Base-by-base conservation (phyloP, 2,888 invertebrate species). In the Willowsia nigromaculata region DNA sequence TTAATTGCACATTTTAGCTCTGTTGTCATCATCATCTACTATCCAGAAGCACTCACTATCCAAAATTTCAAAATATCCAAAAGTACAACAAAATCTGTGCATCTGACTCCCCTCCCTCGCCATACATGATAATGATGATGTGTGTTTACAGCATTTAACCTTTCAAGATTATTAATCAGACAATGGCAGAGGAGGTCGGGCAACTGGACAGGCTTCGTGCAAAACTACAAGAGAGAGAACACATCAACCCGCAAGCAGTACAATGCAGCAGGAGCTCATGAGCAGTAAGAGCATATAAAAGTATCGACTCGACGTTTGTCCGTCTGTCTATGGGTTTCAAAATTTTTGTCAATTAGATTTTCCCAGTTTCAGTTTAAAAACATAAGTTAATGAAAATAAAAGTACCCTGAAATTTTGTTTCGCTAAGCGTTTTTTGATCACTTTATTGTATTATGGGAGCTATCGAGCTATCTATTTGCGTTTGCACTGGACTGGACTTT, bases 131-230 rank as follows among this genome's bases (percentile, higher is more conserved):
- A 15, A 47, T 47, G 11, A 47, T 47, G 37, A 37, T 37, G 37
- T 37, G 37, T 74, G 3, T 50, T 50, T 50, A n/a, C 9, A 50
- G 50, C 15, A 62, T 22, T 27, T 62, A 62, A 62, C 71, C 37
- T 71, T 71, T 71, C 71, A 71, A 18, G 71, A 76, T 76, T 47
- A 76, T 76, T 76, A 76, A 76, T 76, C 76, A 76, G 76, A 22
- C 76, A 76, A 76, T 76, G 50, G 76, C 47, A 76, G 9, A 50
- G 15, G 76, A 76, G 76, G 76, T 47, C 43, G 76, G 76, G 33
- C 50, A 18, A 50, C 25, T 76, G 76, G 76, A 76, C 47, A 76
- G 50, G 76, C 15, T 40, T n/a, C 18, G 13, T 74, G 68, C 33
- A 74, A 43, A 25, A 74, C 18, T 27, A n/a, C 6, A 25, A 43